Evolutionary conservation across 2,797 vertebrate species (phyloP), one percentile per base, ranked within the genome.

Genomic region (Serranus cabrilla): DNA sequence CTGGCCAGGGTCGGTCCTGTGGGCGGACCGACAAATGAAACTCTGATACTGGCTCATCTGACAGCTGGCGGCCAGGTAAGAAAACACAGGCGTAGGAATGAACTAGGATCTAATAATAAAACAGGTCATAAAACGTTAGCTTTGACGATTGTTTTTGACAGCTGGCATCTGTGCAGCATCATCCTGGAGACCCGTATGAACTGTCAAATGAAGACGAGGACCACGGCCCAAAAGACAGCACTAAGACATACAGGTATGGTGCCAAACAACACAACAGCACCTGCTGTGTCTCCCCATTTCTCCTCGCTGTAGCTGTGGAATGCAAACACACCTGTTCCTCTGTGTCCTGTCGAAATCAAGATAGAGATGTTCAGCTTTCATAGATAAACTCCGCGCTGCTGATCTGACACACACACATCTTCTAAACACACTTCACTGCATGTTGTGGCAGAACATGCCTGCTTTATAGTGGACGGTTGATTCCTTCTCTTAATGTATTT

Each of bases 161-260:
- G 91, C 82, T 94, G 60, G 55, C 89, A 18, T 85, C 81, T 80
- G 73, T 89, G 80, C 91, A 95, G 86, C 94, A 95, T 84, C 93
- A 93, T 61, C 27, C 80, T 9, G 95, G 91, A 0, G 96, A 98
- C 84, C 97, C 96, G 0, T 99, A 98, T 58, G 96, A 97, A 71
- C 91, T 99, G 73, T 95, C 97, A 17, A 96, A 96, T 2, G 96
- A 97, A 80, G 97, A 98, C 3, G 97, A 98, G 49, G 96, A 96
- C 84, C 96, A 96, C 1, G 81, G 84, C 17, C 86, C 84, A 67
- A 99, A 98, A 89, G 98, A 99, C 55, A 96, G 96, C 78, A 92
- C 90, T 71, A 99, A 99, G 92, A 98, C 97, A 0, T 99, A 99
- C 93, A 97, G 98, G 98, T 96, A 94, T 2, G 16, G 40, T 37